phyloP scores from a whole-genome alignment of 2,888 invertebrate species.

The Nephrotoma flavescens region DNA sequence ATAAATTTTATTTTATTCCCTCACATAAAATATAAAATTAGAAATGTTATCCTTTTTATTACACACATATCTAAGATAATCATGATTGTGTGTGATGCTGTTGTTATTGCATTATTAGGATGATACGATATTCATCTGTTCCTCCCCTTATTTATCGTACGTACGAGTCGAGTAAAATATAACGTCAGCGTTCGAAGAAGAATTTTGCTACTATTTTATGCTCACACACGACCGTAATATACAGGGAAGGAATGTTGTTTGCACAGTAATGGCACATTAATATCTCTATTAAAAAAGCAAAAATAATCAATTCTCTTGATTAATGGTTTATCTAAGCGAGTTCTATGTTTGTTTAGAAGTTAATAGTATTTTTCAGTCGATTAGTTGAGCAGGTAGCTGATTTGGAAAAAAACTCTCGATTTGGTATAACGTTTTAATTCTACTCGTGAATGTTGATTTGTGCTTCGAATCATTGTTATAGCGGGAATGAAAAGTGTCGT shows the following conservation, averaged over 20 bases:
- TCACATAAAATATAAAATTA: neutral
- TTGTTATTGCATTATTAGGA: neutral
- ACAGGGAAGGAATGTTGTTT: neutral
- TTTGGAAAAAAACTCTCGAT: too few species aligned
- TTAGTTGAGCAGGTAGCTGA: neutral
- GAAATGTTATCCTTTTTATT: neutral
- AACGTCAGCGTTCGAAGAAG: neutral
- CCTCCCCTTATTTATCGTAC: neutral
- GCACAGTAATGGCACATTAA: neutral
- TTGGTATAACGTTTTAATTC: too few species aligned
- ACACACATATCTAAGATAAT: neutral
- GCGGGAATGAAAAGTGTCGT: too few species aligned
- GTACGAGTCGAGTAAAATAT: neutral
- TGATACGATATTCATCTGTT: neutral
- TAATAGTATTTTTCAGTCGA: neutral
- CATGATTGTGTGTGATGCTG: neutral
- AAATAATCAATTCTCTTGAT: neutral
- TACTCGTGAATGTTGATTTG: too few species aligned
- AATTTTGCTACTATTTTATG: neutral
- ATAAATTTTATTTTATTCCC: neutral
- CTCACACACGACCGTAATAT: neutral
- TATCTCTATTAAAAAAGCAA: neutral
- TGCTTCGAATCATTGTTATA: too few species aligned
- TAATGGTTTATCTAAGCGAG: neutral
- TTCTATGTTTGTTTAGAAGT: neutral